Evolutionary conservation across 2,113 vertebrate species (phyloP).

Genomic region (Cryptotis parvus): DNA sequence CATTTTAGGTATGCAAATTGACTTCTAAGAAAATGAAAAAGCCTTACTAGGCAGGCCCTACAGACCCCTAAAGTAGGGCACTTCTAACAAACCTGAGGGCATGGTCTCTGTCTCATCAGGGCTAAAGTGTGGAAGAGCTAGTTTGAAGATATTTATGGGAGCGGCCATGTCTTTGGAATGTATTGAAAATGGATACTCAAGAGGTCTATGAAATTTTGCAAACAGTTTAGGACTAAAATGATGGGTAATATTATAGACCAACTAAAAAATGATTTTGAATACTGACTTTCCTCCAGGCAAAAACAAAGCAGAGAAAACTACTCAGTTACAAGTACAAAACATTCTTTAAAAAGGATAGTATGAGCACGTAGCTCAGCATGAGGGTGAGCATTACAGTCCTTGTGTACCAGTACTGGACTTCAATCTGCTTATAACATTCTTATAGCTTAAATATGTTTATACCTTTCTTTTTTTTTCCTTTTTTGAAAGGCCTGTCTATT

Average conservation of each 20-base stretch:
- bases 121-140: too few relatives aligned
- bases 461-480: neutral
- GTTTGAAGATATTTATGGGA: constrained; percentile 47
- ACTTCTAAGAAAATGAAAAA: too few relatives aligned
- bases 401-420: neutral
- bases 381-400: neutral
- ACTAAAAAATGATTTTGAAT: neutral
- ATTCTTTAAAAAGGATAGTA: constrained; percentile 2
- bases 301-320: constrained; percentile 12
- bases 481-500: neutral
- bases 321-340: neutral
- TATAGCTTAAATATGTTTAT: neutral
- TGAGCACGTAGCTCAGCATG: too few relatives aligned
- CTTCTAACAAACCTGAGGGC: constrained; percentile 29
- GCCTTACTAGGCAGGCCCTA: constrained; percentile 48
- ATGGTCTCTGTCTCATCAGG: constrained; percentile 11
- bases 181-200: constrained; percentile 24
- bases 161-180: too few relatives aligned
- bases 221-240: neutral
- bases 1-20: constrained; percentile 54
- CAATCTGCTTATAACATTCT: neutral
- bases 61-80: constrained; percentile 39
- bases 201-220: constrained; percentile 7
- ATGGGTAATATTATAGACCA: neutral
- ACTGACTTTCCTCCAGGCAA: neutral